Percentiles rank a stretch among this genome's conserved stretches.
phyloP scores from a whole-genome alignment of 1,140 invertebrate species.

The Acyrthosiphon pisum region DNA sequence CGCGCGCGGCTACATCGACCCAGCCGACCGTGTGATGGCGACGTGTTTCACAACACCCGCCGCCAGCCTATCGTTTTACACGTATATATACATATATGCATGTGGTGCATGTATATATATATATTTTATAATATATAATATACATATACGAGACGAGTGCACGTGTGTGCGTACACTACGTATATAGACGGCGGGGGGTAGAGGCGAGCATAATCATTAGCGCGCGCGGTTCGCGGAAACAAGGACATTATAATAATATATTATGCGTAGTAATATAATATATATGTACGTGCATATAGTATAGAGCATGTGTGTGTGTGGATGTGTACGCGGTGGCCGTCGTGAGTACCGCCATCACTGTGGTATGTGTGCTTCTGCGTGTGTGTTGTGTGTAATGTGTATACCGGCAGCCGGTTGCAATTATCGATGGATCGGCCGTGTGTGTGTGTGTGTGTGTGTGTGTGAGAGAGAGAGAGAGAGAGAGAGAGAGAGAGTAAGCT shows the following conservation, averaged over 20 bases:
- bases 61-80: conserved; percentile 38
- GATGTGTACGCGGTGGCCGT: not conserved
- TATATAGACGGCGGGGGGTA: not conserved
- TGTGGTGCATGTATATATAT: not conserved
- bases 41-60: conserved; percentile 45
- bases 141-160: not conserved
- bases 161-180: not conserved
- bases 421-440: not conserved
- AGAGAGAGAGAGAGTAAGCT: not conserved
- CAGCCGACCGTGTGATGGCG: conserved; percentile 56
- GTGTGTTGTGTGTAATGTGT: not conserved
- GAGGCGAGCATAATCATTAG: conserved; percentile 18
- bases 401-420: not conserved
- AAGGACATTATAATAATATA: conserved; percentile 49
- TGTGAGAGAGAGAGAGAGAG: not conserved
- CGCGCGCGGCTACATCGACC: conserved; percentile 46
- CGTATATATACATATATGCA: not conserved
- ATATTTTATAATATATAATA: not conserved
- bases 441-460: no score
- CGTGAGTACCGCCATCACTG: not conserved
- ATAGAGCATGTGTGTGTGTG: not conserved
- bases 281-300: not conserved
- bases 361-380: not conserved
- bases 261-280: not conserved
- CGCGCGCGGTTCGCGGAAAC: conserved; percentile 44